These are phyloP conservation scores for Rapana venosa DNA, from an alignment of 2,888 invertebrate genomes.

Conservation along the genomic window DNA sequence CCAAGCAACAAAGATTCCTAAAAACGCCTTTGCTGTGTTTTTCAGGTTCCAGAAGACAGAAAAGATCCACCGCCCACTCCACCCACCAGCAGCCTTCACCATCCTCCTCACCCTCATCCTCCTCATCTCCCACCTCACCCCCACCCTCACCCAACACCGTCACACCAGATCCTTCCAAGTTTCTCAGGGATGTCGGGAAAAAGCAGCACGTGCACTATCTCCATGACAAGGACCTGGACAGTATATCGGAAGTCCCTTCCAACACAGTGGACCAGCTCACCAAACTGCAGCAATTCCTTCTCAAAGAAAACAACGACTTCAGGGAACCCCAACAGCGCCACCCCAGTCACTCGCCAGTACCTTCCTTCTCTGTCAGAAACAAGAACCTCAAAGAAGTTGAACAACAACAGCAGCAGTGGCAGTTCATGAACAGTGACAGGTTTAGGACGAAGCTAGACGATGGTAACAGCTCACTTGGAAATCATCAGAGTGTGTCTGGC, in stretches of 20 bases:
- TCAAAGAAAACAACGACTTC: slow-evolving; percentile 38
- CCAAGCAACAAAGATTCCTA: not conserved
- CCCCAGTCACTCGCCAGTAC: not conserved
- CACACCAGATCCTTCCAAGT: not conserved
- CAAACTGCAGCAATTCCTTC: slow-evolving; percentile 29
- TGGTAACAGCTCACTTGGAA: not conserved
- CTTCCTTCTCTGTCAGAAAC: not conserved
- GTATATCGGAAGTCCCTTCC: slow-evolving; percentile 5
- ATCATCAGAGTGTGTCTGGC: not conserved
- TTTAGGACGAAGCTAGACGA: not conserved
- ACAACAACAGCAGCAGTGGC: too few relatives aligned
- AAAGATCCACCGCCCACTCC: not conserved
- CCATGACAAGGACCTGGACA: slow-evolving; percentile 28
- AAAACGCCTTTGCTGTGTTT: not conserved
- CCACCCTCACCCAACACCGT: not conserved
- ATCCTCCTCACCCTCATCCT: not conserved
- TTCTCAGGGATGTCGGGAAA: slow-evolving; percentile 15
- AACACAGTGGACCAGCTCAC: slow-evolving; percentile 28
- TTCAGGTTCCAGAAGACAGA: slow-evolving; percentile 30
- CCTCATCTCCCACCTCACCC: not conserved
- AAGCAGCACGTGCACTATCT: slow-evolving; percentile 3
- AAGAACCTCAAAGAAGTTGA: too few relatives aligned
- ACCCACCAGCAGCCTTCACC: not conserved
- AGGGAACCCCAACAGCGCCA: not conserved
- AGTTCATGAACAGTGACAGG: not conserved